Conservation (phyloP, 2,797 vertebrate genomes). For the Cossypha dichroa region DNA sequence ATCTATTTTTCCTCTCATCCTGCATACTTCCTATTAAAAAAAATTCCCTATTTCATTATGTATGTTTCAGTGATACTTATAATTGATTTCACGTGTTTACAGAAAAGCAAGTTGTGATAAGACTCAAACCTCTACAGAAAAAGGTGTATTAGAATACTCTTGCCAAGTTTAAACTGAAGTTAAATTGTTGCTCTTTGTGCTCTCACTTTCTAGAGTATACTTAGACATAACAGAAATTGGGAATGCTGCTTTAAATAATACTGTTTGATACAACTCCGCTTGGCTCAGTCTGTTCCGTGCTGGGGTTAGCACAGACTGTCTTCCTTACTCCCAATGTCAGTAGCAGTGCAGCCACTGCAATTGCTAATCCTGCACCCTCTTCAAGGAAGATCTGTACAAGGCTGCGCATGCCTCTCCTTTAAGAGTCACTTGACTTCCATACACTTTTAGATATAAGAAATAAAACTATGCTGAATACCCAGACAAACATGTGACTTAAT, state of each 20-base stretch:
- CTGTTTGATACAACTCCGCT: not conserved
- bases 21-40: not conserved
- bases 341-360: not conserved
- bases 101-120: not conserved
- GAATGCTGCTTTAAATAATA: not conserved
- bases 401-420: not conserved
- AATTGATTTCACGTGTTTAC: not conserved
- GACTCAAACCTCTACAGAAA: not conserved
- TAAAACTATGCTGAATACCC: not conserved
- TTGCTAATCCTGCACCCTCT: not conserved
- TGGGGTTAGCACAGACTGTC: not conserved
- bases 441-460: not conserved
- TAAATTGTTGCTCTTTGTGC: not conserved
- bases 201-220: not conserved
- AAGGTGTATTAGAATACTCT: not conserved
- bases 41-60: not conserved
- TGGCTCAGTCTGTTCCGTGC: not conserved
- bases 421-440: not conserved
- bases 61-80: not conserved
- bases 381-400: not conserved
- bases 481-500: not conserved
- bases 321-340: not conserved
- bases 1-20: not conserved
- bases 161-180: not conserved
- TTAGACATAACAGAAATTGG: accelerated